Percentiles rank a stretch among this genome's conserved stretches.
phyloP scores from a whole-genome alignment of 2,888 invertebrate species.

The Phrixothrix hirtus region DNA sequence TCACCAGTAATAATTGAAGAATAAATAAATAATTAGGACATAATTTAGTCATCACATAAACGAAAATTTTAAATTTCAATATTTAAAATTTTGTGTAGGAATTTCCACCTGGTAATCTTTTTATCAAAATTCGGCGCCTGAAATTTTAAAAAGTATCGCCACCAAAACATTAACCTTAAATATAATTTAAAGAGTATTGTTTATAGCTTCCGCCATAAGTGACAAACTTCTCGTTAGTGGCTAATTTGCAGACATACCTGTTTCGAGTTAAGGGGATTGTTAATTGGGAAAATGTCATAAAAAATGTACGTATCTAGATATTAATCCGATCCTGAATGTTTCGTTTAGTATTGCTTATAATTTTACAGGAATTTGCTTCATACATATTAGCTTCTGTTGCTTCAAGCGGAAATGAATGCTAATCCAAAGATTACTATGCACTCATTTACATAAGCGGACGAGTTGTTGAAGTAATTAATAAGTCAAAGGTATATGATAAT shows the following conservation, averaged over 20 bases:
- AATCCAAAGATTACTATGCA: constrained; percentile 36
- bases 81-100: background rate
- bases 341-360: constrained; percentile 34
- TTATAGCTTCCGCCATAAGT: background rate
- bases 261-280: too few species aligned
- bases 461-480: constrained; percentile 38
- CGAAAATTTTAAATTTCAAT: background rate
- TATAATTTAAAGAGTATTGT: too few species aligned
- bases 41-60: background rate
- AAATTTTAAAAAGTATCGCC: too few species aligned
- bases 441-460: constrained; percentile 35
- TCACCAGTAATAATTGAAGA: background rate
- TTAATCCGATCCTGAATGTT: constrained; percentile 24
- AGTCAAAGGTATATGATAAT: constrained; percentile 32
- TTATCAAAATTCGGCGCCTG: background rate
- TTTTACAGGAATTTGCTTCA: constrained; percentile 37
- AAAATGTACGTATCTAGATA: constrained; percentile 11
- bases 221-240: background rate
- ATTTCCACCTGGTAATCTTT: background rate
- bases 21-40: background rate
- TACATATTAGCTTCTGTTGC: constrained; percentile 36
- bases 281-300: too few species aligned
- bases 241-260: background rate
- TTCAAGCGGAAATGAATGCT: constrained; percentile 35
- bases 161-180: too few species aligned